These are phyloP conservation scores for Metopia argyrocephala DNA, from an alignment of 2,888 invertebrate species.

Conservation along the genomic window DNA sequence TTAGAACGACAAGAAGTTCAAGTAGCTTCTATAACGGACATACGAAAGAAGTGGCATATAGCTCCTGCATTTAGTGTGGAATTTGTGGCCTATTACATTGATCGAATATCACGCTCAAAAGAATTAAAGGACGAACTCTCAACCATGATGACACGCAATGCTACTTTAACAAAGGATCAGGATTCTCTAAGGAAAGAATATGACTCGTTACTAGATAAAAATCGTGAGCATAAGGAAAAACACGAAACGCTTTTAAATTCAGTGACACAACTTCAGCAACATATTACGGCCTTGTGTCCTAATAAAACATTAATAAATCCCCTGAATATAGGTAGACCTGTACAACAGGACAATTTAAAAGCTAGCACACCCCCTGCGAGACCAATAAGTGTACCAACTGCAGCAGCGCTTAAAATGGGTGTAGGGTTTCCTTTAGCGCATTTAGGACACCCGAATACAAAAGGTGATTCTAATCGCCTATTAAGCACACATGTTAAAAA, in stretches of 20 bases:
- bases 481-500: slow-evolving; percentile 76
- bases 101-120: slow-evolving; percentile 89
- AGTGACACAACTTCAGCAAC: slow-evolving; percentile 80
- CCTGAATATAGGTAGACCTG: slow-evolving; percentile 80
- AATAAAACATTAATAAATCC: slow-evolving; percentile 81
- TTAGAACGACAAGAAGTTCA: slow-evolving; percentile 91
- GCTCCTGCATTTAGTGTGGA: slow-evolving; percentile 96
- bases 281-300: slow-evolving; percentile 82
- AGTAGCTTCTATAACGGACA: slow-evolving; percentile 88
- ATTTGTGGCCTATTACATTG: slow-evolving; percentile 95
- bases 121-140: slow-evolving; percentile 88
- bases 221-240: slow-evolving; percentile 83
- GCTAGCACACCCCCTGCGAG: slow-evolving; percentile 78
- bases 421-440: slow-evolving; percentile 89
- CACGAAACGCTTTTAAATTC: slow-evolving; percentile 73
- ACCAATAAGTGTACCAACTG: slow-evolving; percentile 88
- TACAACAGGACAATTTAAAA: slow-evolving; percentile 72
- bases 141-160: slow-evolving; percentile 86
- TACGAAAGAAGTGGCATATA: slow-evolving; percentile 95
- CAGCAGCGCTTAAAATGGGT: slow-evolving; percentile 91
- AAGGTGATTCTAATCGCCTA: slow-evolving; percentile 84
- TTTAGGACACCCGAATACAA: slow-evolving; percentile 80
- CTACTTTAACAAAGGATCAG: slow-evolving; percentile 87
- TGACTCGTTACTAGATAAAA: slow-evolving; percentile 85
- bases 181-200: slow-evolving; percentile 86